These are phyloP conservation scores for Aegypius monachus DNA, from an alignment of 2,113 vertebrate species.

Conservation along the genomic window DNA sequence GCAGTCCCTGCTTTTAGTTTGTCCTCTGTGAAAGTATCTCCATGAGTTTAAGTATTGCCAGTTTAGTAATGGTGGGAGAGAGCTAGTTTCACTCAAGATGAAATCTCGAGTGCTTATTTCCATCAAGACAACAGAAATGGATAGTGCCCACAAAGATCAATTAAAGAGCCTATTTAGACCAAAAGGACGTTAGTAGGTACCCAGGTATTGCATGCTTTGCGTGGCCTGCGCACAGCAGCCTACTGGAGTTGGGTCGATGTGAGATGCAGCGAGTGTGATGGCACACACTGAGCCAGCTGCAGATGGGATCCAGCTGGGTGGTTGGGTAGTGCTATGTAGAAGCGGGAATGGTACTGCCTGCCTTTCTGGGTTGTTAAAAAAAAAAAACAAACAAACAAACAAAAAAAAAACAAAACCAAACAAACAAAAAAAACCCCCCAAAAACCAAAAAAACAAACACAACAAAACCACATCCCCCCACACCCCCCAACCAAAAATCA, in stretches of 20 bases:
- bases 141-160: no score
- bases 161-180: not conserved
- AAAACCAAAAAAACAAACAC: no score
- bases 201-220: fast-evolving
- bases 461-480: not conserved
- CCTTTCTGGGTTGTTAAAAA: not conserved
- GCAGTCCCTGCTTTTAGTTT: not conserved
- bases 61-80: not conserved
- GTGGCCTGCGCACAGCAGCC: not conserved
- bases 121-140: not conserved
- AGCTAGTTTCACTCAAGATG: fast-evolving
- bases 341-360: not conserved
- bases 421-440: no score
- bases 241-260: fast-evolving
- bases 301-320: fast-evolving
- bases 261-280: not conserved
- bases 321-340: not conserved
- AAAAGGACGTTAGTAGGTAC: fast-evolving
- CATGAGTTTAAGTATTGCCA: not conserved
- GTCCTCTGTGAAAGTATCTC: not conserved
- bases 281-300: fast-evolving
- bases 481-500: not conserved
- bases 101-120: not conserved
- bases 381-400: not conserved
- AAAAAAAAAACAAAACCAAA: no score